Conservation (phyloP, 2,888 invertebrate species). For the Drosophila cracens region DNA sequence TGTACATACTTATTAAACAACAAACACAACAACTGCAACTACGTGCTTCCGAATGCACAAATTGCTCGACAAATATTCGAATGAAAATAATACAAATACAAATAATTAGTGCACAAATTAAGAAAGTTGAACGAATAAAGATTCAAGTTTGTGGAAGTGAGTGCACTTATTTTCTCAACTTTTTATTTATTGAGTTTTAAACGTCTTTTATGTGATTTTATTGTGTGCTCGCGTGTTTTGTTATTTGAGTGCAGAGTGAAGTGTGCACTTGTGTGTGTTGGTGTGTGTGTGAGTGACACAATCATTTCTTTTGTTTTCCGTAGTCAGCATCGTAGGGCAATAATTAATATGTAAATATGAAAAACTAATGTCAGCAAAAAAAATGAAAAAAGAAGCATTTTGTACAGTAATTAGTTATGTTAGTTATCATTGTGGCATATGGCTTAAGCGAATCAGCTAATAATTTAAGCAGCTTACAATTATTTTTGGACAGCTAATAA, state of each 20-base stretch:
- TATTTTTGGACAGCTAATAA: slow-evolving; percentile 50
- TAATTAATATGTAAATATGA: slow-evolving; percentile 27
- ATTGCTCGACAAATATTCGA: slow-evolving; percentile 12
- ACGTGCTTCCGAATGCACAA: slow-evolving; percentile 43
- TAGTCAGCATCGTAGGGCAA: slow-evolving; percentile 40
- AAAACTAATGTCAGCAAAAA: slow-evolving; percentile 6
- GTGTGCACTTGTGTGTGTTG: slow-evolving; percentile 1
- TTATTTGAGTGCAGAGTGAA: not conserved
- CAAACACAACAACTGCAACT: slow-evolving; percentile 12
- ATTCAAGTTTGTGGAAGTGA: slow-evolving; percentile 19
- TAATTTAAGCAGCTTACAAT: slow-evolving; percentile 9
- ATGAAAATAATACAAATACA: slow-evolving; percentile 8
- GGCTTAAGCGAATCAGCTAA: slow-evolving; percentile 7
- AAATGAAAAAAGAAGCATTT: not conserved
- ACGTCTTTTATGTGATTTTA: slow-evolving; percentile 65
- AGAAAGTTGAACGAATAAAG: slow-evolving; percentile 1
- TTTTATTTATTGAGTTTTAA: slow-evolving; percentile 24
- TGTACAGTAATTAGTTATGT: not conserved
- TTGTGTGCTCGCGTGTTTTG: slow-evolving; percentile 33
- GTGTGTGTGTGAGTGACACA: slow-evolving; percentile 19
- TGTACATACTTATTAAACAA: not conserved
- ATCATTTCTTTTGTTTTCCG: slow-evolving; percentile 41
- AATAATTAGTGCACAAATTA: slow-evolving; percentile 15
- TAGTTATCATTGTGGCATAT: not conserved
- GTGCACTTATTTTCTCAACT: slow-evolving; percentile 12